Evolutionary conservation across 1,140 invertebrate species (phyloP), one percentile per base, ranked within the genome.

Genomic region (Tetraneura akinire): DNA sequence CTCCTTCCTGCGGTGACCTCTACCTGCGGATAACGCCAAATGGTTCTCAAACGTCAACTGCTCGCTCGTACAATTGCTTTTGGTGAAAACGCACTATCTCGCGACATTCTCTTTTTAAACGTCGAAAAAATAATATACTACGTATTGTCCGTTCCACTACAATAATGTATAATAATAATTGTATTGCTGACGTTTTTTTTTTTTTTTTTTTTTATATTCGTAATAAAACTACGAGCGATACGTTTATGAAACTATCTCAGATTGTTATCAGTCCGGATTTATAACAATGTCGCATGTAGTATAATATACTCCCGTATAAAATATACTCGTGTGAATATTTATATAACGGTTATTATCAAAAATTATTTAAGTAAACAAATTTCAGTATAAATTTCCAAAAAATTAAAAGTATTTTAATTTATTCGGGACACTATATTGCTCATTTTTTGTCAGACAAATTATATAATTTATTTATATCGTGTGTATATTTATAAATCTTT

Each of bases 361-460:
- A n/a, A n/a, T n/a, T n/a, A n/a, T n/a, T n/a, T n/a, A n/a, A n/a
- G n/a, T n/a, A n/a, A n/a, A n/a, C n/a, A n/a, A n/a, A n/a, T n/a
- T n/a, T n/a, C n/a, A n/a, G n/a, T n/a, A 45, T 71, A 51, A 71
- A 51, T 51, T 71, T 71, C 68, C 68, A 71, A 71, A 47, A n/a
- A 29, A n/a, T n/a, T n/a, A n/a, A n/a, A n/a, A n/a, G n/a, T n/a
- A n/a, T n/a, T n/a, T n/a, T n/a, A n/a, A n/a, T n/a, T n/a, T n/a
- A n/a, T n/a, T n/a, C n/a, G n/a, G n/a, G n/a, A n/a, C n/a, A n/a
- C n/a, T n/a, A n/a, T n/a, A n/a, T n/a, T n/a, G n/a, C n/a, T n/a
- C n/a, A n/a, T n/a, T n/a, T n/a, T n/a, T n/a, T n/a, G n/a, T n/a
- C n/a, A n/a, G n/a, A n/a, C n/a, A n/a, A n/a, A n/a, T n/a, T n/a